A percentile compares a stretch with the other conserved stretches of the same genome.
phyloP scores from a whole-genome alignment of 2,888 invertebrate species.

The Zeuzera pyrina region DNA sequence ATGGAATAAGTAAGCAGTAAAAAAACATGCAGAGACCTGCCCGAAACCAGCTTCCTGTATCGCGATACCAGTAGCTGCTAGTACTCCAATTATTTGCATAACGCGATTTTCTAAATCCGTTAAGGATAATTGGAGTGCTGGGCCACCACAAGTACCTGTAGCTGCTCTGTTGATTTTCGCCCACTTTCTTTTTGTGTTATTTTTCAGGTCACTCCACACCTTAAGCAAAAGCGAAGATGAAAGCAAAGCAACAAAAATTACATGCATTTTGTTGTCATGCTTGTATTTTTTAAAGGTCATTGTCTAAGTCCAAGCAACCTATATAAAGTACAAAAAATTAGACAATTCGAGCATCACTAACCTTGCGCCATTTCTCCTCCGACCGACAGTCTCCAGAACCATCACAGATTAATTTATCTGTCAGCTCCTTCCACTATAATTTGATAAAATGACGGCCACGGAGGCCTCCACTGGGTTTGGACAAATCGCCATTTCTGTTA shows the following conservation, averaged over 20 bases:
- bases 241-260: too few species aligned
- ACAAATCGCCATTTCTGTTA: conserved; percentile 1
- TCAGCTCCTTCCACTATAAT: not conserved
- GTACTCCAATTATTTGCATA: conserved; percentile 8
- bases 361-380: conserved; percentile 6
- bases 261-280: too few species aligned
- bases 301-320: not conserved
- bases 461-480: not conserved
- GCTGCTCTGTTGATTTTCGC: conserved; percentile 8
- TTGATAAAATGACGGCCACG: not conserved
- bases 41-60: conserved; percentile 7
- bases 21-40: too few species aligned
- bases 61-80: conserved; percentile 8
- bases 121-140: conserved; percentile 7
- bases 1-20: too few species aligned
- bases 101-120: conserved; percentile 9
- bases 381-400: conserved; percentile 1
- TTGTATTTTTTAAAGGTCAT: not conserved
- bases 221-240: not conserved
- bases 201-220: conserved; percentile 2
- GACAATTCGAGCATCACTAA: conserved; percentile 1
- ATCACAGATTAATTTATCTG: conserved; percentile 3
- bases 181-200: conserved; percentile 6
- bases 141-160: conserved; percentile 5
- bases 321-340: too few species aligned